A percentile compares a stretch with the other conserved stretches of the same genome.
Evolutionary conservation across 1,140 invertebrate species (phyloP).

Genomic region (Helicoverpa zea): DNA sequence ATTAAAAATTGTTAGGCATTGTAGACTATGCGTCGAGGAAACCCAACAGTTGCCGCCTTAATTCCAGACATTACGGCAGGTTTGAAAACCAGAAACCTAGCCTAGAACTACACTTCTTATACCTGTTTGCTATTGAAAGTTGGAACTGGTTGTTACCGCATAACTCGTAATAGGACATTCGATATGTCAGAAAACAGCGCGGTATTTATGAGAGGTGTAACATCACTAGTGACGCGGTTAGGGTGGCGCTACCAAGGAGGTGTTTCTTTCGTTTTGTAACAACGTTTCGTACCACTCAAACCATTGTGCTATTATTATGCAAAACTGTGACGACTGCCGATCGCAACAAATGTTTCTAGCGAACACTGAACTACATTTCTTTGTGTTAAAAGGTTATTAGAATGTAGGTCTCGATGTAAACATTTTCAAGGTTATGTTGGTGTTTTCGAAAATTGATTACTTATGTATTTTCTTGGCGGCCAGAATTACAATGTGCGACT

Average conservation of each 20-base stretch:
- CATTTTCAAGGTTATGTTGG: slow-evolving; percentile 65
- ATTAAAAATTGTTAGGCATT: not conserved
- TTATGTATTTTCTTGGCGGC: not conserved
- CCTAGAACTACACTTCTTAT: slow-evolving; percentile 26
- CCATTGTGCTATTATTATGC: slow-evolving; percentile 84
- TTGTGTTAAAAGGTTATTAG: slow-evolving; percentile 80
- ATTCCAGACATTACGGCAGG: slow-evolving; percentile 7
- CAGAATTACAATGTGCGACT: too few relatives aligned
- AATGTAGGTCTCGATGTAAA: slow-evolving; percentile 74
- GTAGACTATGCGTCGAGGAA: not conserved
- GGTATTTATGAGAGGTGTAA: not conserved
- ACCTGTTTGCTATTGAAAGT: slow-evolving; percentile 25
- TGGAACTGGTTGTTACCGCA: slow-evolving; percentile 10
- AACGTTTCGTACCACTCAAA: slow-evolving; percentile 60
- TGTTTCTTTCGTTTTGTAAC: slow-evolving; percentile 80
- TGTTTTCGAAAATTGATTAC: slow-evolving; percentile 61
- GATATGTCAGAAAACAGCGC: not conserved
- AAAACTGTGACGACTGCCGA: slow-evolving; percentile 70
- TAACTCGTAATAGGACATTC: not conserved
- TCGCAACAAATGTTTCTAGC: slow-evolving; percentile 69
- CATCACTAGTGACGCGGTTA: slow-evolving; percentile 41
- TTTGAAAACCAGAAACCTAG: slow-evolving; percentile 30
- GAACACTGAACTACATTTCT: slow-evolving; percentile 71
- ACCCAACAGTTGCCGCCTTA: not conserved
- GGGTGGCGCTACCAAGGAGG: slow-evolving; percentile 69